Percentiles rank a stretch among this genome's conserved stretches.
These are phyloP conservation scores for Turritopsis rubra DNA, from an alignment of 30 jellyfish, hydroid and myxozoan species.

Conservation along the genomic window DNA sequence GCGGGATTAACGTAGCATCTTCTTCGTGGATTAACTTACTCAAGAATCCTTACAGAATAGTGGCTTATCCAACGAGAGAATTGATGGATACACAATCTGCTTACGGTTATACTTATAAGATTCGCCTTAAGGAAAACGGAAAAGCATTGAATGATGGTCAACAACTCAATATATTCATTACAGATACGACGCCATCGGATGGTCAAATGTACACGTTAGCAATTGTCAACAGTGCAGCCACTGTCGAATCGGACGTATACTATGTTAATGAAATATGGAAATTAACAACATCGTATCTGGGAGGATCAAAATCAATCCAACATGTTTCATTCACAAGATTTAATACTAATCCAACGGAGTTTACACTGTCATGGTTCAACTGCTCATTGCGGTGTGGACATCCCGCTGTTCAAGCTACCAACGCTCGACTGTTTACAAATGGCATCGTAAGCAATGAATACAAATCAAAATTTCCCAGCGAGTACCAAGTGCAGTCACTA, in stretches of 20 bases:
- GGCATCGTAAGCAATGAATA: background rate
- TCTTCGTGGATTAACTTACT: constrained; percentile 50
- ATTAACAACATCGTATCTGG: background rate
- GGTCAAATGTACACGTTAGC: constrained; percentile 23
- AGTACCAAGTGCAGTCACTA: constrained; percentile 13
- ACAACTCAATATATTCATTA: background rate
- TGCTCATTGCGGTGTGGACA: constrained; percentile 39
- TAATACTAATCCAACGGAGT: constrained; percentile 10
- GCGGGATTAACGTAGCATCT: constrained; percentile 36
- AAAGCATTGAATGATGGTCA: background rate
- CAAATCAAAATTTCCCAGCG: background rate
- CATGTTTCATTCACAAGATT: constrained; percentile 19
- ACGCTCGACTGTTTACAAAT: background rate
- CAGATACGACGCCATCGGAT: constrained; percentile 23
- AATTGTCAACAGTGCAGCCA: background rate
- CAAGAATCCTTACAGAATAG: constrained; percentile 16
- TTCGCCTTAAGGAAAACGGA: background rate
- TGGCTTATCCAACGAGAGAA: constrained; percentile 18
- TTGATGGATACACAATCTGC: background rate
- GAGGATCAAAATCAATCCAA: constrained; percentile 2
- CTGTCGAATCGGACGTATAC: constrained; percentile 5
- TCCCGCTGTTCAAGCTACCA: constrained; percentile 2
- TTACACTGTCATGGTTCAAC: constrained; percentile 8
- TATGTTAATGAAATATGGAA: background rate
- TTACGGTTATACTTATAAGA: background rate